Evolutionary conservation across 1,140 invertebrate genomes (phyloP), one percentile per base, ranked within the genome.

Genomic region (Brachionus sp.): DNA sequence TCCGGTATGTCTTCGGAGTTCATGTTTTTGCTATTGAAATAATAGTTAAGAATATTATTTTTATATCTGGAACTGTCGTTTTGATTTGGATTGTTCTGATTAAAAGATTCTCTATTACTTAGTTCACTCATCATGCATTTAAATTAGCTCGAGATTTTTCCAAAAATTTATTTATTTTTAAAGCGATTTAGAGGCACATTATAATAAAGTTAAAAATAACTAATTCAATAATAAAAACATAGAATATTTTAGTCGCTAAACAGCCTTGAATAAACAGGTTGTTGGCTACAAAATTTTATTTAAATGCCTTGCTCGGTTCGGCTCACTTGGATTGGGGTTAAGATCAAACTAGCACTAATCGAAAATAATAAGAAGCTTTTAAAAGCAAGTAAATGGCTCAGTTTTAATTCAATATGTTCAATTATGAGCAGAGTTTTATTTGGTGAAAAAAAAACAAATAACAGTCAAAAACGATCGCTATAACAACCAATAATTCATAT

Each of bases 11-110:
- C 66, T 12, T 70, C 66, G n/a, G 66, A 39, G 12, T 9, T 75
- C 19, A 46, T 75, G 25, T 46, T 75, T 46, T 75, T 75, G 44
- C 42, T 75, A 29, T 75, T 75, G 23, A 75, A 75, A 35, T 75
- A 75, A 46, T 75, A 75, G 46, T 75, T 75, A 25, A 75, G 25
- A 75, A 75, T 75, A 46, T 75, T 75, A 46, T 75, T 75, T 46
- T 75, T 75, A 46, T 46, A 75, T 75, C 44, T 75, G 3, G 70
- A n/a, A 12, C 23, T 33, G 19, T 33, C 23, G n/a, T 23, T 29
- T 29, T 9, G 23, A 75, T 23, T n/a, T 6, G 42, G 44, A 2
- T 46, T 46, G 39, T 44, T 50, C 23, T 46, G 37, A 25, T 33
- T 33, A 25, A 29, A 46, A 29, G 44, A 1, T 25, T 23, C 19